Evolutionary conservation across 2,113 vertebrate species (phyloP), one percentile per base, ranked within the genome.

Genomic region (Paraplagusia blochii): DNA sequence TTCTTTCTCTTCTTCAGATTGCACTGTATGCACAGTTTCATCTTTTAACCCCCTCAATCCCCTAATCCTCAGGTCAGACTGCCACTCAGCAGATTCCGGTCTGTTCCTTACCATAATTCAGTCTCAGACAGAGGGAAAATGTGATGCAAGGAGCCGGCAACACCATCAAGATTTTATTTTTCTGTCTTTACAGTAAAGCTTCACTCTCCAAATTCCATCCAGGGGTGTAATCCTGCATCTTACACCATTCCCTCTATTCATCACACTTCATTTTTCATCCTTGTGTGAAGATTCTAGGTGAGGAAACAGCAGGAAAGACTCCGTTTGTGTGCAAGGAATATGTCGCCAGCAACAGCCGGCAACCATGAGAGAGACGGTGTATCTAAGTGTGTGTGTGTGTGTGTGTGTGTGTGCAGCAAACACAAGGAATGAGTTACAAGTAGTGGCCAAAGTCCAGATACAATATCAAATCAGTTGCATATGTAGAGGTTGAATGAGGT

Each of bases 91-190:
- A 82, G 58, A 65, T 62, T 76, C 36, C 58, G 62, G 53, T 29
- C 22, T 6, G 22, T 83, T 84, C 72, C 60, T 69, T 48, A 43
- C 60, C 50, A 63, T 85, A 87, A 85, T 85, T 77, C 78, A 44
- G 47, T 79, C 76, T 83, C 76, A 69, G 74, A 77, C 73, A 60
- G 65, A 64, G 74, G 58, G 67, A 70, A 69, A 78, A 86, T 59
- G 73, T 86, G 87, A 90, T 84, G 88, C 85, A 90, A 90, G 76
- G 63, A 79, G 74, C 78, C 76, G 19, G 88, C 83, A 89, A 90
- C 81, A 80, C 56, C 66, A 79, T 83, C 73, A 79, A 84, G 76
- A 82, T 76, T 81, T 71, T 69, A 66, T 85, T 80, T 86, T 76
- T 79, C 72, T 72, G 65, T 77, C 76, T 84, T 84, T 86, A 86